Evolutionary conservation across 2,797 vertebrate genomes (phyloP), one percentile per base, ranked within the genome.

Genomic region (Danio choprae): DNA sequence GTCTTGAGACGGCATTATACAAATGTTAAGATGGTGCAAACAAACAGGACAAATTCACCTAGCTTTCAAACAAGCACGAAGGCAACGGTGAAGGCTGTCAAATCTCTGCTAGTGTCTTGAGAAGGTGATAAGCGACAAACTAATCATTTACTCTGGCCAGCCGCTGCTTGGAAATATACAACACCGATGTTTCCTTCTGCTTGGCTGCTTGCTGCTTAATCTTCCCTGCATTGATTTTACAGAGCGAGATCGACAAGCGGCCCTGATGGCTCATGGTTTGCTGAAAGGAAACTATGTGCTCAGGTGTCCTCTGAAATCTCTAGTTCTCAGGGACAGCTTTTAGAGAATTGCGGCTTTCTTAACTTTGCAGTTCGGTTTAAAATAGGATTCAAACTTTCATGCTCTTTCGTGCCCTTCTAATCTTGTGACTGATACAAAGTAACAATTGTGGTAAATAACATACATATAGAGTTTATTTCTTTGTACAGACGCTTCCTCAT

Each of bases 211-310:
- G 71, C 83, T 64, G 72, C 84, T 83, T 82, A 86, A 88, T 86
- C 84, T 82, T 74, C 78, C 76, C 65, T 48, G 11, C 65, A 86
- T 88, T 78, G 87, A 86, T 84, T 79, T 72, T 55, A 64, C 12
- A 8, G 36, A 64, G 72, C 40, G 51, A 81, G 76, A 85, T 85
- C 77, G 68, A 77, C 77, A 79, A 43, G 50, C 12, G 10, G 41
- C 81, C 77, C 71, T 74, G 84, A 74, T 53, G 48, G 62, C 53
- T 62, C 62, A 36, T 22, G 40, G 74, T 44, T 51, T 71, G 18
- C 67, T 81, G 70, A 48, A 79, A 81, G 84, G 80, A 84, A 80
- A 84, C 81, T 77, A 53, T 69, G 55, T 73, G 56, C 65, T 79
- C 73, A 72, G 75, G 78, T 77, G 67, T 81, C 40, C 56, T 74